Conservation (phyloP, 1,140 invertebrate genomes). For the Lordiphosa clarofinis region DNA sequence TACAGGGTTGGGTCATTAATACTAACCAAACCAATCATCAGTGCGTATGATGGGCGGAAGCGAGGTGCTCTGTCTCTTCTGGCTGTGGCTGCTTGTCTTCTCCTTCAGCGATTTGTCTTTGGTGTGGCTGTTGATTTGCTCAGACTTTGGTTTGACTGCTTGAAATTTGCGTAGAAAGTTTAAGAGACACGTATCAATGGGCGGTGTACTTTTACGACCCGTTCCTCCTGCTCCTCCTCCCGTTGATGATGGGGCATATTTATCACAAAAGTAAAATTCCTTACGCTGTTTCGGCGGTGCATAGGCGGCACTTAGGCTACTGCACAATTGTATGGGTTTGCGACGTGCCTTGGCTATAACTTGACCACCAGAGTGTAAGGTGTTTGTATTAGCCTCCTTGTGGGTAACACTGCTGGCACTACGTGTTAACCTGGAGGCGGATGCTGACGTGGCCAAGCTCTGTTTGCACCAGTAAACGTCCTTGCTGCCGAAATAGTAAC, state of each 20-base stretch:
- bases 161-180: constrained; percentile 67
- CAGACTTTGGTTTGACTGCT: constrained; percentile 23
- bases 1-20: constrained; percentile 27
- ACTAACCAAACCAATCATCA: constrained; percentile 78
- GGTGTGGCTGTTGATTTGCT: constrained; percentile 26
- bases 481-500: constrained; percentile 69
- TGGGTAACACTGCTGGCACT: constrained; percentile 59
- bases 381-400: constrained; percentile 28
- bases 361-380: constrained; percentile 28
- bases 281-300: constrained; percentile 51
- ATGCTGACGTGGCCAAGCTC: constrained; percentile 16
- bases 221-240: constrained; percentile 4
- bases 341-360: constrained; percentile 53
- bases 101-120: constrained; percentile 42
- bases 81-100: constrained; percentile 12
- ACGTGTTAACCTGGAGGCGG: constrained; percentile 26
- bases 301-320: constrained; percentile 62
- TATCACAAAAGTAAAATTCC: constrained; percentile 70
- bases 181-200: constrained; percentile 57
- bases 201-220: constrained; percentile 13
- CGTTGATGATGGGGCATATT: constrained; percentile 45
- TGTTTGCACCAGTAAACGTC: constrained; percentile 76
- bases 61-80: constrained; percentile 26
- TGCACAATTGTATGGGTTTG: constrained; percentile 55
- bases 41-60: constrained; percentile 44